Evolutionary conservation across 2,113 vertebrate genomes (phyloP).

Genomic region (Benitochromis conjunctus): DNA sequence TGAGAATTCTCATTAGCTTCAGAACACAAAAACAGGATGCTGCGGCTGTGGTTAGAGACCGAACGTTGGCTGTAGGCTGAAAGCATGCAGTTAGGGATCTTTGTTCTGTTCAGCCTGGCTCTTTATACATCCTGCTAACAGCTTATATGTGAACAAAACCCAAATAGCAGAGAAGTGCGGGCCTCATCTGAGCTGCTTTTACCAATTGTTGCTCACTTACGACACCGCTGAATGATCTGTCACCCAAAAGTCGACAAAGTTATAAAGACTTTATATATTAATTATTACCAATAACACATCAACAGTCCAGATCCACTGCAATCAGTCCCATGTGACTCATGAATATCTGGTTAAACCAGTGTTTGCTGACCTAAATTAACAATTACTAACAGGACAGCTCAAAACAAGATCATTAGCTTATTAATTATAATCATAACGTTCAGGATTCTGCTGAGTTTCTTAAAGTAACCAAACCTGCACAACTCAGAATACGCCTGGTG

Average conservation of each 20-base stretch:
- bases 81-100: accelerated
- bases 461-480: accelerated
- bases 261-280: accelerated
- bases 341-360: no score
- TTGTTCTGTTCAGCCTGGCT: accelerated
- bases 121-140: not conserved
- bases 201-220: accelerated
- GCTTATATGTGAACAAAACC: accelerated
- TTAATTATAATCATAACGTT: not conserved
- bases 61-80: accelerated
- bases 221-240: accelerated
- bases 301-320: accelerated
- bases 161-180: accelerated
- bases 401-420: accelerated
- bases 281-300: not conserved
- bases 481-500: not conserved
- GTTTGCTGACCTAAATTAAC: not conserved
- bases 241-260: accelerated
- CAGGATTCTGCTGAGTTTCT: accelerated
- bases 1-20: not conserved
- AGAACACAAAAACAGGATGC: not conserved
- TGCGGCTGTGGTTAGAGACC: accelerated
- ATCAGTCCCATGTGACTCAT: not conserved
- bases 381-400: not conserved
- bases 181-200: not conserved